Evolutionary conservation across 2,797 vertebrate genomes (phyloP).

Genomic region (Hephaestus fuliginosus): DNA sequence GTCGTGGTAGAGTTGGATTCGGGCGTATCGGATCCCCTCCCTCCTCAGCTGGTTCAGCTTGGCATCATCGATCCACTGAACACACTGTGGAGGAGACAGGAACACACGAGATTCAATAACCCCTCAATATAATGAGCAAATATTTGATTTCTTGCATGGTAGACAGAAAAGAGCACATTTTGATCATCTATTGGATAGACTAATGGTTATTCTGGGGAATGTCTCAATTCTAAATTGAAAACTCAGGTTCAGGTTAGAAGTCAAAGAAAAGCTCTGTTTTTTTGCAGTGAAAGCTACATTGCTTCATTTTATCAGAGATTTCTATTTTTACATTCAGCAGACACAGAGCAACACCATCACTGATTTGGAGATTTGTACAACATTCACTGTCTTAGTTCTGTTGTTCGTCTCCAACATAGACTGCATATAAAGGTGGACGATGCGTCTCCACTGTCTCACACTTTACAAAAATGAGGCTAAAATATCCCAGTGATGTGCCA

Average conservation of each 20-base stretch:
- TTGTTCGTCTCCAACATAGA: not conserved
- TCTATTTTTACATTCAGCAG: not conserved
- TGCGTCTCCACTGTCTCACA: no score
- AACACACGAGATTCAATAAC: constrained; percentile 24
- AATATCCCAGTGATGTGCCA: no score
- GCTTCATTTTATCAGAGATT: not conserved
- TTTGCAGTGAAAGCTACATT: not conserved
- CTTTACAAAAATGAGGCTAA: no score
- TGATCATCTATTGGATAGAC: not conserved
- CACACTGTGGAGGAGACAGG: constrained; percentile 69
- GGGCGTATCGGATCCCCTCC: constrained; percentile 97
- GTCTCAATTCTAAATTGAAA: not conserved
- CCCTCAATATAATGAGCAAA: not conserved
- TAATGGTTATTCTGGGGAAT: not conserved
- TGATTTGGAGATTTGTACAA: not conserved
- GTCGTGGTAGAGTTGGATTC: constrained; percentile 97
- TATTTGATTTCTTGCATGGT: not conserved
- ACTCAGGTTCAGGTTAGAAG: not conserved
- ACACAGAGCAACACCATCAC: not conserved
- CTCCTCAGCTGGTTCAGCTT: constrained; percentile 98
- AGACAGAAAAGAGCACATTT: not conserved
- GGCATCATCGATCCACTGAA: constrained; percentile 97
- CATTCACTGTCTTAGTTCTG: not conserved
- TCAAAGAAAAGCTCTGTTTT: not conserved
- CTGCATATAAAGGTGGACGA: no score